Percentiles rank a stretch among this genome's conserved stretches.
These are phyloP conservation scores for Osmerus eperlanus DNA, from an alignment of 2,113 vertebrate species.

Conservation along the genomic window DNA sequence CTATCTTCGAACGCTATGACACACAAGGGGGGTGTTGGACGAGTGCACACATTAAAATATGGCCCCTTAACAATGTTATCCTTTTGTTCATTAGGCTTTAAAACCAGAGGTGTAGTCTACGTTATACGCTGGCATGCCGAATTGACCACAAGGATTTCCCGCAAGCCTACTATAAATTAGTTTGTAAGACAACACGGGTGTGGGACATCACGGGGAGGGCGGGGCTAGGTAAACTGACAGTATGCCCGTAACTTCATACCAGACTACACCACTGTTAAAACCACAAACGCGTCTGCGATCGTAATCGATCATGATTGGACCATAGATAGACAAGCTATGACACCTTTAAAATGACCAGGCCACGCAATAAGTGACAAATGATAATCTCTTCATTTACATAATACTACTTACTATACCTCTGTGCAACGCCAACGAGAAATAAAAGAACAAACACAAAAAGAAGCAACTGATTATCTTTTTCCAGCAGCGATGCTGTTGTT, in stretches of 20 bases:
- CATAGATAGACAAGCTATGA: constrained; percentile 40
- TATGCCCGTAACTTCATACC: no score
- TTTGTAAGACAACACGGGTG: no score
- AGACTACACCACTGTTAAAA: background rate
- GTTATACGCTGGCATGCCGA: no score
- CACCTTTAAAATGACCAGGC: constrained; percentile 33
- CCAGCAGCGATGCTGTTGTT: constrained; percentile 51
- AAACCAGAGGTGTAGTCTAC: no score
- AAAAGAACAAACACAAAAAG: constrained; percentile 26
- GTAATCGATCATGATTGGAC: background rate
- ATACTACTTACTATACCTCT: constrained; percentile 49
- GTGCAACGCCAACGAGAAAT: constrained; percentile 41
- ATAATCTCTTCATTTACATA: constrained; percentile 29
- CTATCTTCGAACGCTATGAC: background rate
- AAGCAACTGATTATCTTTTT: constrained; percentile 54
- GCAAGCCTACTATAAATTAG: no score
- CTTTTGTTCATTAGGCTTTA: background rate
- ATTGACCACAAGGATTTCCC: no score
- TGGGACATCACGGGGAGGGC: no score
- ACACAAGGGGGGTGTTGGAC: background rate
- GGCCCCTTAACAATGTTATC: background rate
- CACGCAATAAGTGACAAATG: constrained; percentile 38
- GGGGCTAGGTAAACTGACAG: no score
- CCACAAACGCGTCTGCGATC: background rate
- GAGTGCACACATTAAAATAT: background rate